Percentiles rank a stretch among this genome's conserved stretches.
These are phyloP conservation scores for Gastrophryne carolinensis DNA, from an alignment of 2,797 vertebrate genomes.

Conservation along the genomic window DNA sequence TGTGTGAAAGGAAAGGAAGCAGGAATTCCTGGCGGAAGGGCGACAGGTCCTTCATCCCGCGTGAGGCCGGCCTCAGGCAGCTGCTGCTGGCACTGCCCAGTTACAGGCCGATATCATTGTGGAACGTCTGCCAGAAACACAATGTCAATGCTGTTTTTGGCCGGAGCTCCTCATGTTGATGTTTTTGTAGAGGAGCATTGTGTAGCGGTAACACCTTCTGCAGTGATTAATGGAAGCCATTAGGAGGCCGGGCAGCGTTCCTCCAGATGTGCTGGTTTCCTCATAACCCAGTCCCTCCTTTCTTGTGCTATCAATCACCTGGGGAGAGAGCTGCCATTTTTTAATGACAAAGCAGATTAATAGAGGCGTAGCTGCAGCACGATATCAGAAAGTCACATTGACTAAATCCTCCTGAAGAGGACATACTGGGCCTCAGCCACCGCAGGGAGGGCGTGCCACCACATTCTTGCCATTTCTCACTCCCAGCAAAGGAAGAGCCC, in stretches of 20 bases:
- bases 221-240: constrained; percentile 25
- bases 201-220: constrained; percentile 21
- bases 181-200: constrained; percentile 31
- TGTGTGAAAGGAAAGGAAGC: constrained; percentile 67
- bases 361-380: not conserved
- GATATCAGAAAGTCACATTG: not conserved
- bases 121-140: constrained; percentile 54
- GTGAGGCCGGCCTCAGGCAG: constrained; percentile 57
- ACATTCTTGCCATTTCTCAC: constrained; percentile 17
- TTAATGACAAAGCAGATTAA: constrained; percentile 25
- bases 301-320: not conserved
- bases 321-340: not conserved
- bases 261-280: constrained; percentile 5
- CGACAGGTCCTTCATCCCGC: constrained; percentile 58
- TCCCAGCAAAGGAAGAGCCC: not conserved
- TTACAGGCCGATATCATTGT: constrained; percentile 54
- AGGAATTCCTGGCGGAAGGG: constrained; percentile 74
- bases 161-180: constrained; percentile 46
- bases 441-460: not conserved
- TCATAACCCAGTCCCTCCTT: not conserved
- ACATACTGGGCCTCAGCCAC: not conserved
- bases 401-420: constrained; percentile 1
- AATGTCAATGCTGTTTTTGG: constrained; percentile 54
- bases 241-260: not conserved
- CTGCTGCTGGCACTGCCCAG: constrained; percentile 64